A percentile compares a stretch with the other conserved stretches of the same genome.
Evolutionary conservation across 2,113 vertebrate genomes (phyloP).

Genomic region (Crocuta crocuta): DNA sequence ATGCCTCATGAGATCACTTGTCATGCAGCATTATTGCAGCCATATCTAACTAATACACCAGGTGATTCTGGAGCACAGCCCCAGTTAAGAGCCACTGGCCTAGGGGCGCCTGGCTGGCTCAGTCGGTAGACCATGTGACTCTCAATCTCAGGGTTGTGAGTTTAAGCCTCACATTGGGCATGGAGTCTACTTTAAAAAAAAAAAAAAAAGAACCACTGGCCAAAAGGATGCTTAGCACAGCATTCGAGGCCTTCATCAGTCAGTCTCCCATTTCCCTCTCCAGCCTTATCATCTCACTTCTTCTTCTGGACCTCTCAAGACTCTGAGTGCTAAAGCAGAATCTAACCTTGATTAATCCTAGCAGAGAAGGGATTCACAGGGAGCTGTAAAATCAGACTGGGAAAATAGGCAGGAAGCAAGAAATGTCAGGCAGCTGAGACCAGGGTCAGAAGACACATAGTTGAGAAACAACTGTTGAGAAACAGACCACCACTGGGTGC

Average conservation of each 20-base stretch:
- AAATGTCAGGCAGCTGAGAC: background rate
- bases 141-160: too few species aligned
- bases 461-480: background rate
- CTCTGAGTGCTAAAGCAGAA: background rate
- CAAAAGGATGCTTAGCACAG: background rate
- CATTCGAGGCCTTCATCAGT: background rate
- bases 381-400: background rate
- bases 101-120: too few species aligned
- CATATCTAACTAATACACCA: background rate
- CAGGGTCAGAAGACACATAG: background rate
- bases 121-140: too few species aligned
- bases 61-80: background rate
- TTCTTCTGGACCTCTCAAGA: background rate
- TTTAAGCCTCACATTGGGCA: too few species aligned
- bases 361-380: background rate
- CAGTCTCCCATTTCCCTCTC: background rate
- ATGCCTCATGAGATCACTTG: background rate
- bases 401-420: background rate
- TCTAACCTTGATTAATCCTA: background rate
- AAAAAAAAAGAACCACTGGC: too few species aligned
- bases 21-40: background rate
- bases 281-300: background rate
- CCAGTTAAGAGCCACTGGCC: background rate
- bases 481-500: accelerated
- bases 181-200: too few species aligned